Base-by-base conservation (phyloP, 2,797 vertebrate genomes). In the Merluccius polli region DNA sequence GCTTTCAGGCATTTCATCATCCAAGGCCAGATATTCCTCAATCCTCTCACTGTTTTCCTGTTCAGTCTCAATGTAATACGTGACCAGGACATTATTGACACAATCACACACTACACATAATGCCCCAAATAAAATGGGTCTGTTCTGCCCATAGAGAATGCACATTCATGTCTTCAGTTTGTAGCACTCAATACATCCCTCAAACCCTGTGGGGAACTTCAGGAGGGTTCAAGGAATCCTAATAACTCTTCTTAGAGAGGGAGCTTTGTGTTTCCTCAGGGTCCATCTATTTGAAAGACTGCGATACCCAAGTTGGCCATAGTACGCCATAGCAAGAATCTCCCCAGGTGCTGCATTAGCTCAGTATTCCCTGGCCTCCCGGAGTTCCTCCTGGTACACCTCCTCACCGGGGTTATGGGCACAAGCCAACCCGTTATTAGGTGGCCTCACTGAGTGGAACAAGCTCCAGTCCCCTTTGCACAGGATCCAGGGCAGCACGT, bases 381-480 rank as follows among this genome's bases (percentile, higher is more conserved):
- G 92, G 52, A 97, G 88, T 86, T 97, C 95, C 36, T 87, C 89
- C 80, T 94, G 89, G 77, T 95, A 97, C 67, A 94, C 94, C 8
- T 93, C 91, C 69, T 96, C 94, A 0, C 87, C 4, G 0, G 96
- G 96, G 86, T 95, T 96, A 68, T 94, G 92, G 0, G 82, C 29
- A 0, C 95, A 98, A 59, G 24, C 88, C 0, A 87, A 84, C 18
- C 95, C 95, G 0, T 96, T 97, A 88, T 97, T 96, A 63, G 96
- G 96, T 0, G 96, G 95, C 67, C 96, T 86, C 27, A 94, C 92
- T 0, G 91, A 89, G 0, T 97, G 96, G 77, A 96, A 96, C 1
- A 92, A 91, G 87, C 95, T 98, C 96, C 96, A 97, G 90, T 97
- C 95, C 0, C 95, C 96, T 81, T 97, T 97, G 86, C 96, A 97